Conservation (phyloP, 2,113 vertebrate genomes). For the Ardeotis arabs region DNA sequence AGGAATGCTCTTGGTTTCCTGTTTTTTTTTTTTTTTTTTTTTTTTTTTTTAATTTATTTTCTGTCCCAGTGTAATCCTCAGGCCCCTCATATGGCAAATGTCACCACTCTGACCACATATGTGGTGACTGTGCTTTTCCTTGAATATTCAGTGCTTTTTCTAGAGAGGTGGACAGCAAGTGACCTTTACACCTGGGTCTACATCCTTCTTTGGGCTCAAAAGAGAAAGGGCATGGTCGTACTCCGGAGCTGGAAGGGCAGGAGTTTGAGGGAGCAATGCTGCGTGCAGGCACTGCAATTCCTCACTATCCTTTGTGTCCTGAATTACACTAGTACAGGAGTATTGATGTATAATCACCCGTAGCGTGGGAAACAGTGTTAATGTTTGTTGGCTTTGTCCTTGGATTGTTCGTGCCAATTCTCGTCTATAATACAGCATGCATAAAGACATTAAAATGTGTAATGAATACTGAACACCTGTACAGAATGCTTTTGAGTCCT, state of each 20-base stretch:
- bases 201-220: background rate
- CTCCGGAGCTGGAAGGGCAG: accelerated
- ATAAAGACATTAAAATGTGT: background rate
- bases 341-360: conserved; percentile 27
- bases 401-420: background rate
- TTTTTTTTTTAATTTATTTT: background rate
- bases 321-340: accelerated
- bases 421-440: conserved; percentile 26
- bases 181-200: background rate
- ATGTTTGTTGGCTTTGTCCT: conserved; percentile 58
- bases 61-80: background rate
- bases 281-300: background rate
- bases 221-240: background rate
- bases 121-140: background rate
- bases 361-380: background rate
- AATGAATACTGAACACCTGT: conserved; percentile 57
- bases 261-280: background rate
- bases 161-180: too few species aligned
- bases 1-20: background rate
- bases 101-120: background rate
- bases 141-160: background rate
- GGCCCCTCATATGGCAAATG: background rate
- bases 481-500: background rate
- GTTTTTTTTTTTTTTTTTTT: background rate
- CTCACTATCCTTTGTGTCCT: background rate